Conservation (phyloP, 2,113 vertebrate species). For the Malurus cyaneus region DNA sequence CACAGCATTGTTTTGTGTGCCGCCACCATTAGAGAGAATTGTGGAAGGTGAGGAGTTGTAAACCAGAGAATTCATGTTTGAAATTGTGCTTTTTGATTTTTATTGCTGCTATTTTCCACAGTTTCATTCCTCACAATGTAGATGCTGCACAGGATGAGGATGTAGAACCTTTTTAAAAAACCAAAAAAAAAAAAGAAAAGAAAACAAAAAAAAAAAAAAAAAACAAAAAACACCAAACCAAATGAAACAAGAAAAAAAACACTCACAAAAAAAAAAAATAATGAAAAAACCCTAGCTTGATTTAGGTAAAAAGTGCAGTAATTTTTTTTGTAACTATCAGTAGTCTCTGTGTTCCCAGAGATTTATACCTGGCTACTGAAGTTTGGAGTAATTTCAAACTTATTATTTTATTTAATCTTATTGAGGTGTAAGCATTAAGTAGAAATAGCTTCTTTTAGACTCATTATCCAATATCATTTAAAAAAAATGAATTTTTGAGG, state of each 20-base stretch:
- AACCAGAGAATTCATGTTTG: neutral
- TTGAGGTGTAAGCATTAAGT: neutral
- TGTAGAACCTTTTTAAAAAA: too few relatives aligned
- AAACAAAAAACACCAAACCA: neutral
- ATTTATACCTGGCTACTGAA: neutral
- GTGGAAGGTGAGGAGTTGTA: neutral
- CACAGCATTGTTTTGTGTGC: neutral
- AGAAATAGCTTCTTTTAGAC: neutral
- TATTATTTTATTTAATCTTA: neutral
- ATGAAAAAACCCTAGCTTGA: rapidly evolving
- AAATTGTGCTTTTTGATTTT: neutral
- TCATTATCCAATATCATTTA: neutral
- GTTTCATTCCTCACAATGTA: neutral
- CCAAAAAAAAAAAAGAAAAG: neutral
- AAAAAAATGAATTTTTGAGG: neutral
- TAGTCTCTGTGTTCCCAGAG: neutral
- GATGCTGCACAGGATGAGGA: too few relatives aligned
- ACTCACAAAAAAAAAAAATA: too few relatives aligned
- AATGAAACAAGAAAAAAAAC: neutral
- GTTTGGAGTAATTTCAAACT: neutral
- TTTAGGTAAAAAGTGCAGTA: neutral
- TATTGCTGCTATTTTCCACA: neutral
- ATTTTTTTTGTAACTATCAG: neutral
- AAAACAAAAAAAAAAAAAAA: neutral
- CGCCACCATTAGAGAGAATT: neutral